These are phyloP conservation scores for Rugalucina vietnamica DNA, from an alignment of 2,888 invertebrate genomes.

Conservation along the genomic window DNA sequence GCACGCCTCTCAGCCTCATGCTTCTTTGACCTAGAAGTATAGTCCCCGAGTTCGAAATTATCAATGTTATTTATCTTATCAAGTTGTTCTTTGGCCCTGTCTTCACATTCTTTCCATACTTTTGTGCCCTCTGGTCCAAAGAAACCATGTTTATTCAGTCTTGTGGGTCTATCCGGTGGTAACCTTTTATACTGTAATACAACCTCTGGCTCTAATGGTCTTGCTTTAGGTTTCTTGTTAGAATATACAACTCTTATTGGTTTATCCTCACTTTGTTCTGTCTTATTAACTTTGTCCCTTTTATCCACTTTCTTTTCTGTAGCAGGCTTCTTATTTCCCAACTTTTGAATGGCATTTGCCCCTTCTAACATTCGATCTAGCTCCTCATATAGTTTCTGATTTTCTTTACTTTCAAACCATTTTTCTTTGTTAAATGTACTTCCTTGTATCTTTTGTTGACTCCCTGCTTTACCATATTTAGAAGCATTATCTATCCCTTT, in stretches of 20 bases:
- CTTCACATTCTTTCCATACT: conserved; percentile 34
- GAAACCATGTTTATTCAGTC: background rate
- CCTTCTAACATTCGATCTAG: conserved; percentile 54
- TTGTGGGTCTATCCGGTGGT: background rate
- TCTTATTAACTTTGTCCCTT: background rate
- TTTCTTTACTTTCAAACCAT: conserved; percentile 46
- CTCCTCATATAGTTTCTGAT: conserved; percentile 55
- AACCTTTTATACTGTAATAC: background rate
- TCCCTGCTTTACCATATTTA: background rate
- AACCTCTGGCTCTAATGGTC: background rate
- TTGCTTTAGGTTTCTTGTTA: background rate
- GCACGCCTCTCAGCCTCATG: background rate
- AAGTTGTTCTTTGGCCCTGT: conserved; percentile 39
- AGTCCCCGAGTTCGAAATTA: conserved; percentile 29
- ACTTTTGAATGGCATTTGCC: background rate
- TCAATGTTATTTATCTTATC: conserved; percentile 46
- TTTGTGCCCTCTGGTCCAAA: conserved; percentile 2
- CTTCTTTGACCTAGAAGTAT: conserved; percentile 12
- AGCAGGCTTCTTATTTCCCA: background rate
- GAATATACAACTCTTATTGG: background rate
- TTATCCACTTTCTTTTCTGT: conserved; percentile 8
- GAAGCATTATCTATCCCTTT: background rate
- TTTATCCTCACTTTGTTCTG: background rate
- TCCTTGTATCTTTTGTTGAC: background rate
- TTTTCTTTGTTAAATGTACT: conserved; percentile 46